Evolutionary conservation across 2,797 vertebrate species (phyloP), one percentile per base, ranked within the genome.

Genomic region (Tympanoctomys barrerae): DNA sequence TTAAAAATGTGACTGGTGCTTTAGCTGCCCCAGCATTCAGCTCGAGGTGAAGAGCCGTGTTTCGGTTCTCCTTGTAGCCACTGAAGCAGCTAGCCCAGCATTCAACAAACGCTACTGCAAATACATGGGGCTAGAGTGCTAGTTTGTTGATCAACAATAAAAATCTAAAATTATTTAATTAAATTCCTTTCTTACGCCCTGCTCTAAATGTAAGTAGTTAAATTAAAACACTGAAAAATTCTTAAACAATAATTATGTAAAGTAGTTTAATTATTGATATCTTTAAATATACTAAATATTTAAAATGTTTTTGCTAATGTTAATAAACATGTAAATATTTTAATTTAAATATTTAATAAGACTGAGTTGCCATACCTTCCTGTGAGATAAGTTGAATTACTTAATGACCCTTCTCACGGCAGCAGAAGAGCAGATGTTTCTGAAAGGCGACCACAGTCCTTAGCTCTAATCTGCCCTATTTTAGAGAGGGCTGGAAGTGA

Each of bases 291-390:
- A 33, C 5, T 68, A 68, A n/a, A 68, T 42, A 73, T 42, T 24
- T 73, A 12, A 42, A 39, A 11, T 73, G 11, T 22, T 42, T 26
- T 21, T 12, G 22, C 39, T 42, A 73, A 73, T 24, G 26, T 66
- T 68, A 49, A 77, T 46, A 28, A n/a, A 54, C 33, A 81, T 26
- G 33, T 36, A 39, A 59, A 36, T 73, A 16, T n/a, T 86, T 93
- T 70, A 84, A 84, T 77, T 83, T 73, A 93, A 83, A 87, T 85
- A 94, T 42, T 78, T 91, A 73, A 73, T 68, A 93, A 13, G n/a
- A 11, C 6, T 88, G 9, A 0, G 7, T 84, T 85, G 9, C 89
- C 12, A 68, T 70, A 71, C 5, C 18, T 39, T 2, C 21, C 91
- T 88, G 9, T 70, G 59, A 73, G 3, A 84, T 68, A 49, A 79